Evolutionary conservation across 2,113 vertebrate species (phyloP), one percentile per base, ranked within the genome.

Genomic region (Cavia aperea): DNA sequence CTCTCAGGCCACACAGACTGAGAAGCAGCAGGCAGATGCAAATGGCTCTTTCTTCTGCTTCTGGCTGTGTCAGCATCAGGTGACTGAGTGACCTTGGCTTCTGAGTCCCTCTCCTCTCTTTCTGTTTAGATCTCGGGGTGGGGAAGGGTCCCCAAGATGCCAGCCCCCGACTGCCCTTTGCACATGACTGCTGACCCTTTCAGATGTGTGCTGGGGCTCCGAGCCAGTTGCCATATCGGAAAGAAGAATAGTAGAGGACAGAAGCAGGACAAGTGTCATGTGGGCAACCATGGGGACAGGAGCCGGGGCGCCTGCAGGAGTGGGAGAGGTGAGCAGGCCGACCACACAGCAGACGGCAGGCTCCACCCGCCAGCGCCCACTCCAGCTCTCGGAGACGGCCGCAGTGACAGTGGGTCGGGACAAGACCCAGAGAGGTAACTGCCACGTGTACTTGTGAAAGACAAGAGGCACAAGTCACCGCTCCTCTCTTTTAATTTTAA

Each of bases 401-500:
- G 15, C 62, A 46, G 33, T 29, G 26, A 10, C 6, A 21, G 36
- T 16, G 3, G 15, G 21, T 4, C 12, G 0, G 0, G 21, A 19
- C 0, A 9, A 18, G 66, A 54, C 7, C 24, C 18, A 7, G 56
- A 39, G 29, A 7, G 2, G 31, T 4, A 24, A 65, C 36, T 21
- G 26, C 2, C 0, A 1, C 7, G 0, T 7, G 36, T 31, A 49
- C 54, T 68, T 51, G 49, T 10, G 51, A 54, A 81, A 88, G 85
- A 73, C 3, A 16, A 56, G 29, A 26, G 66, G 63, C 81, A 83
- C 51, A 73, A 86, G 33, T 56, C n/a, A 56, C 7, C 54, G 36
- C 72, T 91, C 54, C 70, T 68, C 36, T 95, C 31, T 60, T 91
- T 96, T 95, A 84, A 92, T 96, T 43, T n/a, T 81, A 85, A 77